Evolutionary conservation across 2,888 invertebrate genomes (phyloP).

Genomic region (Melanotus villosus): DNA sequence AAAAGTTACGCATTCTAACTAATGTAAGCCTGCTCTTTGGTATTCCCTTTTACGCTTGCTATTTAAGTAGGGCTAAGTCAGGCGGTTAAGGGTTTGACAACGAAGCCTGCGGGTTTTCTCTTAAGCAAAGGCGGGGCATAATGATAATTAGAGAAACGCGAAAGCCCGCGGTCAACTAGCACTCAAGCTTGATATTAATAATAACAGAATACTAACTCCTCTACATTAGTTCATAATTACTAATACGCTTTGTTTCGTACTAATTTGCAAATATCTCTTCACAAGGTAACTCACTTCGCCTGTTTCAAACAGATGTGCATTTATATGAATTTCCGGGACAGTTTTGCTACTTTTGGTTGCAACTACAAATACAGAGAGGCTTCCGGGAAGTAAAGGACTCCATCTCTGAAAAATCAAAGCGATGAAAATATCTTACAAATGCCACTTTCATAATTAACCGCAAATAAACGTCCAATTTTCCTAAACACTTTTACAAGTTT

Average conservation of each 20-base stretch:
- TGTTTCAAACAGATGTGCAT: constrained; percentile 29
- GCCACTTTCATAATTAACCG: too few species aligned
- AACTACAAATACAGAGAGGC: too few species aligned
- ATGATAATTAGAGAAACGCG: constrained; percentile 56
- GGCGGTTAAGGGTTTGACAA: constrained; percentile 52
- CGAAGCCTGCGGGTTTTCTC: constrained; percentile 44
- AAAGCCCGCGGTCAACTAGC: constrained; percentile 54
- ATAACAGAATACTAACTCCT: constrained; percentile 41
- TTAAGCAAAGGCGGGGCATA: constrained; percentile 46
- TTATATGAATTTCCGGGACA: constrained; percentile 5
- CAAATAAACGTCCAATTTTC: too few species aligned
- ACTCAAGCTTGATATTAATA: constrained; percentile 48
- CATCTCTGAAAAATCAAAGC: too few species aligned
- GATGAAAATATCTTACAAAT: too few species aligned
- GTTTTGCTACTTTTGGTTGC: background rate
- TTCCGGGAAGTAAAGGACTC: too few species aligned
- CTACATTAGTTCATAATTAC: constrained; percentile 45
- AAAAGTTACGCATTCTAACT: constrained; percentile 53
- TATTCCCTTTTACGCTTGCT: constrained; percentile 58
- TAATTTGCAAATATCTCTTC: constrained; percentile 36
- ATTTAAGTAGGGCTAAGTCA: constrained; percentile 56
- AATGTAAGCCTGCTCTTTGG: constrained; percentile 56
- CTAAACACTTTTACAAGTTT: too few species aligned
- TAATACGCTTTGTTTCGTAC: constrained; percentile 41
- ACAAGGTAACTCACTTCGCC: constrained; percentile 30